Conservation (phyloP, 2,113 vertebrate genomes). For the Aptenodytes patagonicus region DNA sequence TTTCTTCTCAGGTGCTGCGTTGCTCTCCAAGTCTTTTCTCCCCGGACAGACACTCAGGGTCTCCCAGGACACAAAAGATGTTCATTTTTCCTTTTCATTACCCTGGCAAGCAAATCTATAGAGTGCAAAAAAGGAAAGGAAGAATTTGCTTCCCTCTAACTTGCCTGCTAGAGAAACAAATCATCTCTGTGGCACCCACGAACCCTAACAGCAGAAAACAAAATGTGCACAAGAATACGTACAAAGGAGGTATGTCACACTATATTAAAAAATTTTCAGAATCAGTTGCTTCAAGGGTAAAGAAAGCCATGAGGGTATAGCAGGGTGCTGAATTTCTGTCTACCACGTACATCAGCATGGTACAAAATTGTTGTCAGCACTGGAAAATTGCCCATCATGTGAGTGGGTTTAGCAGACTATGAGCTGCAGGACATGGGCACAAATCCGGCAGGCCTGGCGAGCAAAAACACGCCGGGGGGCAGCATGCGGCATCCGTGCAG, state of each 20-base stretch:
- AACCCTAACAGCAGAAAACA: background rate
- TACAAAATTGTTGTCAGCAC: background rate
- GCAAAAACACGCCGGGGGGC: background rate
- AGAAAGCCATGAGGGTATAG: background rate
- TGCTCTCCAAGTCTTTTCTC: background rate
- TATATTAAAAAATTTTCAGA: background rate
- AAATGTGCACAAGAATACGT: background rate
- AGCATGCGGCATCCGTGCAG: background rate
- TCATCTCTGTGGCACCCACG: background rate
- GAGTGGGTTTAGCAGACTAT: background rate
- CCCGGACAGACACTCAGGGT: rapidly evolving
- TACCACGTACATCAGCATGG: background rate
- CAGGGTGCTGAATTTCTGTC: background rate
- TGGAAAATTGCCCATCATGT: background rate
- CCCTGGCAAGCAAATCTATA: background rate
- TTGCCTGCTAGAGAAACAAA: background rate
- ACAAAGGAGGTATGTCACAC: background rate
- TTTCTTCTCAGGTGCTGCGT: background rate
- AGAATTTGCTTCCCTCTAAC: background rate
- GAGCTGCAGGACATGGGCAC: background rate
- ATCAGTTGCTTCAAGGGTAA: background rate
- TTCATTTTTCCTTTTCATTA: background rate
- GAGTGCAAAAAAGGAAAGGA: background rate
- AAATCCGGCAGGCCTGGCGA: background rate
- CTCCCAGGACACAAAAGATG: background rate